Evolutionary conservation across 2,113 vertebrate species (phyloP), one percentile per base, ranked within the genome.

Genomic region (Rhinolophus sinicus): DNA sequence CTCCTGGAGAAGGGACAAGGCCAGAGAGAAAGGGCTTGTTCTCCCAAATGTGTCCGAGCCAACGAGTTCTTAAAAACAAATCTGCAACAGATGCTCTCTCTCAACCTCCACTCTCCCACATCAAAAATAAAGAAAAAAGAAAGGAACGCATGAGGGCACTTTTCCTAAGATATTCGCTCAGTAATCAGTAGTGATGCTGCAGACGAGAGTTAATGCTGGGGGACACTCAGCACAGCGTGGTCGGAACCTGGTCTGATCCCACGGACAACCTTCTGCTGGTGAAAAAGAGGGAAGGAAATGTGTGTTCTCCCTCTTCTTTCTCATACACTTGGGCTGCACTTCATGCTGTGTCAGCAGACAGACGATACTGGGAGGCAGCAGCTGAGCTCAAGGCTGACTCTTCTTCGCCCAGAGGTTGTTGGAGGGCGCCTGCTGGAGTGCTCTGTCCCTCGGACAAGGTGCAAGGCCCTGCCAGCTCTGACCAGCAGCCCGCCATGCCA

Each of bases 11-110:
- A 33, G 30, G n/a, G 65, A 9, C 2, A 40, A 76, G 22, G 56
- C 28, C 15, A 22, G 65, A 35, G 26, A 54, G 21, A 38, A 67
- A 18, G n/a, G 56, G 18, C 60, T 60, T 22, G 64, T 16, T 28
- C 58, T 67, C 28, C 58, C 35, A 14, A 44, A 26, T 12, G 22
- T 22, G 33, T n/a, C 67, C 0, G 8, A 24, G n/a, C 28, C n/a
- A 5, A 7, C 0, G 0, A 21, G 24, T 15, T 47, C 8, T 19
- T 8, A 30, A 8, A 84, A 69, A 21, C 50, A n/a, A 30, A 22
- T 22, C 60, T 19, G 40, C 19, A 40, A 18, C 13, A 19, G 9
- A 19, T 7, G 4, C 22, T 26, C 0, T 19, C n/a, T 33, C 19
- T 24, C 12, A 5, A 30, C 26, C 5, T 56, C 69, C 8, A 1